Evolutionary conservation across 2,888 invertebrate species (phyloP), one percentile per base, ranked within the genome.

Genomic region (Hartigia nigra): DNA sequence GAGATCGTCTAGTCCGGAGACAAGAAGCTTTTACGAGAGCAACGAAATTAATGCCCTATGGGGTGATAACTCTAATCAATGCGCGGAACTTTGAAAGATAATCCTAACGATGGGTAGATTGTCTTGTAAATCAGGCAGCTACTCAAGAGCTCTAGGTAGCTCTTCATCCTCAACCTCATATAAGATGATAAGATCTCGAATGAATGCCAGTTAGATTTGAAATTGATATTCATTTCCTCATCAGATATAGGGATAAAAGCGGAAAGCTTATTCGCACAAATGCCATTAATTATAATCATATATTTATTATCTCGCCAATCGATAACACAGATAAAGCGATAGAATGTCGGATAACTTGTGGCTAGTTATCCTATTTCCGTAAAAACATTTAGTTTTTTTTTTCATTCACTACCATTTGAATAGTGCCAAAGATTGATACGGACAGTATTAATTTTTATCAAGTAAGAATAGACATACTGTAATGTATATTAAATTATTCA

Each of bases 1-100:
- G 31, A 87, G 87, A 84, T 87, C 88, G 2, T 87, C 86, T 12
- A 87, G 88, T 74, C 88, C 89, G 37, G 84, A 82, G 70, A 78
- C 78, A 36, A 79, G 80, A 39, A 82, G 80, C 74, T 85, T 84
- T 77, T 80, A 82, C 76, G 81, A 84, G 31, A 74, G 78, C 69
- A 83, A 77, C 72, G 81, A 85, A 70, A 79, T 84, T 32, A 81
- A 84, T 69, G 82, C 82, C 37, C 82, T 82, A 78, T 86, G 85
- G 82, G 83, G 84, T 39, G 35, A 76, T 23, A 37, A 70, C 39
- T 78, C 78, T 69, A 72, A 76, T 39, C 72, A 72, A 31, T 72
- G 72, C 72, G 9, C 72, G 32, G 72, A 72, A 72, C 12, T 72
- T 72, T 32, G 32, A 72, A 72, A 31, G 72, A 32, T 72, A 31